phyloP scores from a whole-genome alignment of 2,113 vertebrate species.

The Peromyscus polionotus region DNA sequence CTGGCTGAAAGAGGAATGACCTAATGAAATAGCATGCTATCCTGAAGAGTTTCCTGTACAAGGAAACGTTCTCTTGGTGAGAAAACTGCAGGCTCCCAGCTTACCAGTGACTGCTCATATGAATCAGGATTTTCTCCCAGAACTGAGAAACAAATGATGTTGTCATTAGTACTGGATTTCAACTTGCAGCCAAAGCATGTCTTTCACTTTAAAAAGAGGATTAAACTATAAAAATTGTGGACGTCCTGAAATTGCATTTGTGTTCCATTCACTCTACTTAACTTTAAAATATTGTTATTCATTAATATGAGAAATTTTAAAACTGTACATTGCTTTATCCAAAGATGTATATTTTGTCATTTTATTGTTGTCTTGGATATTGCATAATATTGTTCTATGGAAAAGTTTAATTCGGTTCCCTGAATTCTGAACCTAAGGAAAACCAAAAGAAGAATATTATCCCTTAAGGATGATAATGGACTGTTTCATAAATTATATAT shows the following conservation, averaged over 20 bases:
- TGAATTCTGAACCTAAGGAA: not conserved
- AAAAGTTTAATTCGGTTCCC: not conserved
- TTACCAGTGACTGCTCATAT: conserved; percentile 14
- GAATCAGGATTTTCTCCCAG: conserved; percentile 51
- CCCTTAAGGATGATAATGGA: not conserved
- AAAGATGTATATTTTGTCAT: not conserved
- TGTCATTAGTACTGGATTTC: not conserved
- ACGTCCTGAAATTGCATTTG: conserved; percentile 8
- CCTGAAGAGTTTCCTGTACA: not conserved
- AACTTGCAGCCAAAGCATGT: not conserved
- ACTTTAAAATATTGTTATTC: not conserved
- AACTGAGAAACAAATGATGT: conserved; percentile 5
- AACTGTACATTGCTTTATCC: not conserved
- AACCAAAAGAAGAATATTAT: conserved; percentile 16
- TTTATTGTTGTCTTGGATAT: not conserved
- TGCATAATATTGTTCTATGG: not conserved
- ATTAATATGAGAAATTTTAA: not conserved
- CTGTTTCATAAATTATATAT: not conserved
- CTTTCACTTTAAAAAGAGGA: fast-evolving
- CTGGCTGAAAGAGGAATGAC: conserved; percentile 31
- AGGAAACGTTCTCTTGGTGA: conserved; percentile 9
- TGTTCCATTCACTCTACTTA: not conserved
- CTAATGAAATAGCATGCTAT: conserved; percentile 22
- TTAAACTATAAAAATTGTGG: not conserved
- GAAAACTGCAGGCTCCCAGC: conserved; percentile 24